A percentile compares a stretch with the other conserved stretches of the same genome.
Evolutionary conservation across 2,888 invertebrate species (phyloP).

Genomic region (Monochamus alternatus): DNA sequence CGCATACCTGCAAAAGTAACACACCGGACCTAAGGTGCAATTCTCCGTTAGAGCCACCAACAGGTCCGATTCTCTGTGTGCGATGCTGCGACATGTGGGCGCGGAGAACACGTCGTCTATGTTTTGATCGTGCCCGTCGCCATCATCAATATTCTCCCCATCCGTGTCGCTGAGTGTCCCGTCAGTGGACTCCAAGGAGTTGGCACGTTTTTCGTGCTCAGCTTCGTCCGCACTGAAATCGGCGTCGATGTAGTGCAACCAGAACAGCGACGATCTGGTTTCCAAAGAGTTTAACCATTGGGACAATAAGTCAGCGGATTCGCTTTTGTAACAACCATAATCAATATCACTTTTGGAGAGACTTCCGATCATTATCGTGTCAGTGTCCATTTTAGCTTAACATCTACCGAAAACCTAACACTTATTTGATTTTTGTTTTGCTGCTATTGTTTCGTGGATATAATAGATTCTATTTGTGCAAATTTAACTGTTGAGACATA

Average conservation of each 20-base stretch:
- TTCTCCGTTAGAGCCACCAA: slow-evolving; percentile 69
- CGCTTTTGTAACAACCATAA: slow-evolving; percentile 50
- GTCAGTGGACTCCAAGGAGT: slow-evolving; percentile 61
- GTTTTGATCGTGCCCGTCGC: slow-evolving; percentile 49
- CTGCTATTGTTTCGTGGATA: slow-evolving; percentile 1
- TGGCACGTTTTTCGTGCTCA: slow-evolving; percentile 56
- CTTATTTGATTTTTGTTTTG: not conserved
- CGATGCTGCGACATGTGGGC: slow-evolving; percentile 68
- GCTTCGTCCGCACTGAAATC: slow-evolving; percentile 53
- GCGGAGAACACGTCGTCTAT: slow-evolving; percentile 52
- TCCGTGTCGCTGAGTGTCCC: slow-evolving; percentile 57
- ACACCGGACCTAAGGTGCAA: slow-evolving; percentile 69
- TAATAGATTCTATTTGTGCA: not conserved
- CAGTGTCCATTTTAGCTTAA: slow-evolving; percentile 54
- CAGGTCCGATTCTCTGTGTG: slow-evolving; percentile 69
- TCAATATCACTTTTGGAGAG: slow-evolving; percentile 52
- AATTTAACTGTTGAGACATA: too few relatives aligned
- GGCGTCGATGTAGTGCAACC: slow-evolving; percentile 66
- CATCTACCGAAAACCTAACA: slow-evolving; percentile 9
- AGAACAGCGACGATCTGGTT: slow-evolving; percentile 66
- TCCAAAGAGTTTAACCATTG: slow-evolving; percentile 68
- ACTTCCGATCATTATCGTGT: slow-evolving; percentile 56
- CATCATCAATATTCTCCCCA: slow-evolving; percentile 54
- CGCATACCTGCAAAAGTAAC: slow-evolving; percentile 71
- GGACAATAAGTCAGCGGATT: slow-evolving; percentile 58